phyloP scores from a whole-genome alignment of 2,888 invertebrate species.

The Drosophila colorata region DNA sequence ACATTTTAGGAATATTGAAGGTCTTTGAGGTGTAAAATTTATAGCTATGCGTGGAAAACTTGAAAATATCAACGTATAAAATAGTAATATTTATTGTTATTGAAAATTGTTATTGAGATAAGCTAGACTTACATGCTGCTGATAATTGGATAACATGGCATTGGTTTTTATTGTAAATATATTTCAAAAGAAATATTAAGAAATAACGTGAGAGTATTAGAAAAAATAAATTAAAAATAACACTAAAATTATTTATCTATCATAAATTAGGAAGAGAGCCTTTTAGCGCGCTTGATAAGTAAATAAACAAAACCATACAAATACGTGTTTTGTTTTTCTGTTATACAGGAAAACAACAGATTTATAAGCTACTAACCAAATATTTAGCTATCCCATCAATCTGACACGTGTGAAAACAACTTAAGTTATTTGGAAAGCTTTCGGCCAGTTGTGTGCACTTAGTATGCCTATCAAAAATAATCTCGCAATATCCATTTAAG shows the following conservation, averaged over 20 bases:
- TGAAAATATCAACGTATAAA: not conserved
- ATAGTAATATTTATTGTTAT: not conserved
- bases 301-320: too few relatives aligned
- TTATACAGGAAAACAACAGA: not conserved
- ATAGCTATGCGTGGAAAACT: conserved; percentile 3
- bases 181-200: too few relatives aligned
- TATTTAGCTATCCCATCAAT: not conserved
- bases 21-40: conserved; percentile 33
- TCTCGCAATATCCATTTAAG: conserved; percentile 3
- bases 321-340: too few relatives aligned
- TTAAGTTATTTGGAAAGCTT: not conserved
- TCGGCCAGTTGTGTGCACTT: not conserved
- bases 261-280: too few relatives aligned
- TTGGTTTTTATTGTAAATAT: not conserved
- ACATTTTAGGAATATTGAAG: conserved; percentile 32
- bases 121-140: not conserved
- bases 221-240: too few relatives aligned
- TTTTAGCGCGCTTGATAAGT: too few relatives aligned
- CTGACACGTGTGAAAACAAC: not conserved
- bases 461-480: conserved; percentile 1
- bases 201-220: too few relatives aligned
- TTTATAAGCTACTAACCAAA: not conserved
- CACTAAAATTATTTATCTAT: too few relatives aligned
- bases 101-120: not conserved
- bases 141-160: not conserved